Base-by-base conservation (phyloP, 2,797 vertebrate genomes). In the Tarsius wallacei region DNA sequence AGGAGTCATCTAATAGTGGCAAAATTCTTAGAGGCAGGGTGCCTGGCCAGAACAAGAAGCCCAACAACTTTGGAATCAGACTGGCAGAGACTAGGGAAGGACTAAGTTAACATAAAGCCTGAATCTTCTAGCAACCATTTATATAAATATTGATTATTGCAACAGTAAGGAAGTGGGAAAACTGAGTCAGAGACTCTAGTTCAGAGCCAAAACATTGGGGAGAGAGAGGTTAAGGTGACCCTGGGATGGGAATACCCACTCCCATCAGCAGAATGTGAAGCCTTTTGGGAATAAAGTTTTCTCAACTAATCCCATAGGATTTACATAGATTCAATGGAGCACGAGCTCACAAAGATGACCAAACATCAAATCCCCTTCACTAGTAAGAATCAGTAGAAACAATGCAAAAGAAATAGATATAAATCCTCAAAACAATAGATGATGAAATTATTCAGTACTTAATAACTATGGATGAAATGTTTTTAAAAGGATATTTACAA, bases 241-340 rank as follows among this genome's bases (percentile, higher is more conserved):
- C 57, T 64, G 63, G 57, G 21, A 33, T 11, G 57, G 21, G 21
- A 51, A 88, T 63, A 76, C 42, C 57, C 57, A 61, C 31, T 51
- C n/a, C 6, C n/a, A 66, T 66, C 28, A 76, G 42, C 31, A 88
- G 59, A 82, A 51, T 63, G 61, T 77, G n/a, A 64, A 78, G 7
- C 33, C 55, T 91, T 83, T 74, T 31, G n/a, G 19, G n/a, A 92
- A 76, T n/a, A 66, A 85, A 91, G 31, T 74, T 87, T 87, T 87
- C 36, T 31, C 70, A 87, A 77, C 33, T 53, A 76, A 33, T 14
- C 70, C 33, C 59, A 89, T 51, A 53, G 31, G 19, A 28, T 22
- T 76, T 63, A 47, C 26, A 59, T 7, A 73, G 57, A 77, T 77
- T 77, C 66, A 93, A 77, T 49, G 21, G 15, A 77, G 11, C 16